Conservation (phyloP, 2,113 vertebrate species). For the Cyprichromis sp. region DNA sequence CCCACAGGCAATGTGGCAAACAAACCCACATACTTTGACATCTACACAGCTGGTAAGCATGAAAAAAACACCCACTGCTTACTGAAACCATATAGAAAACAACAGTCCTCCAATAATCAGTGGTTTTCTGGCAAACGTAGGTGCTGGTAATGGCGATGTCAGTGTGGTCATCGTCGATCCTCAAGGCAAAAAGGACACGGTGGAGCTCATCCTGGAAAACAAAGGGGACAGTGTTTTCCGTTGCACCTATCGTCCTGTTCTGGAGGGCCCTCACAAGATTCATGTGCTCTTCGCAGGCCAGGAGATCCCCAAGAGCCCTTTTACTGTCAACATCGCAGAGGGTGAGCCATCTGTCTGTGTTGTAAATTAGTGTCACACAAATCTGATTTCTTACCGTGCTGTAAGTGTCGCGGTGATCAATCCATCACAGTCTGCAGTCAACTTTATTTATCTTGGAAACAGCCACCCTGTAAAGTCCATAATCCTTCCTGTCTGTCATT, state of each 20-base stretch:
- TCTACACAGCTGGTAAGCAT: conserved; percentile 88
- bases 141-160: conserved; percentile 88
- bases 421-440: conserved; percentile 38
- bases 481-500: conserved; percentile 64
- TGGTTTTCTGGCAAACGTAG: conserved; percentile 47
- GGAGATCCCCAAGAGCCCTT: conserved; percentile 88
- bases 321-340: conserved; percentile 84
- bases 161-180: conserved; percentile 91
- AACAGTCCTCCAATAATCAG: not conserved
- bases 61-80: not conserved
- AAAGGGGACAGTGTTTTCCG: conserved; percentile 91
- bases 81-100: not conserved
- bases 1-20: conserved; percentile 85
- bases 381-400: conserved; percentile 35
- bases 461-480: not conserved
- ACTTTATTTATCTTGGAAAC: conserved; percentile 14
- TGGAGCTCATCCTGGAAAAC: conserved; percentile 90
- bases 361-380: conserved; percentile 33
- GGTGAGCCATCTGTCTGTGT: conserved; percentile 70
- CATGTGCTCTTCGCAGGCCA: conserved; percentile 82
- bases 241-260: conserved; percentile 87
- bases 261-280: conserved; percentile 85
- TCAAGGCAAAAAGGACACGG: conserved; percentile 85
- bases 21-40: conserved; percentile 95
- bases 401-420: conserved; percentile 7